Evolutionary conservation across 2,888 invertebrate species (phyloP).

Genomic region (Pterostichus madidus): DNA sequence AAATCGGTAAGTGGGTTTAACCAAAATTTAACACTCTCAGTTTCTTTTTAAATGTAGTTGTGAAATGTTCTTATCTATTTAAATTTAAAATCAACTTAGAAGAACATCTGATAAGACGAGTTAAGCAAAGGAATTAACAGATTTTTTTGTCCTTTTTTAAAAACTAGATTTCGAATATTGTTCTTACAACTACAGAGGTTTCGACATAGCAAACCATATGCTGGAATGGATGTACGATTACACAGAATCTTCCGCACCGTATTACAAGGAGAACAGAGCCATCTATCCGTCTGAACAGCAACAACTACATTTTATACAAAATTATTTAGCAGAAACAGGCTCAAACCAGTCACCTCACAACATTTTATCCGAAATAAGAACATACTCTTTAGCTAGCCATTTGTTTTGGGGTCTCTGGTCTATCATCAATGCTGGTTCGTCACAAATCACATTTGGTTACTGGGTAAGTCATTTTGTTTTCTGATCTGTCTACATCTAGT

Average conservation of each 20-base stretch:
- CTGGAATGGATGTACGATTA: slow-evolving; percentile 96
- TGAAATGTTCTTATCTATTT: no score
- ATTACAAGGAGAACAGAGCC: slow-evolving; percentile 84
- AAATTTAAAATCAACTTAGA: no score
- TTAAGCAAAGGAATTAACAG: no score
- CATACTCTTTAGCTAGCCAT: slow-evolving; percentile 93
- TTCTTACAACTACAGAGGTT: slow-evolving; percentile 95
- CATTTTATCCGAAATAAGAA: slow-evolving; percentile 84
- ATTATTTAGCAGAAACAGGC: slow-evolving; percentile 79
- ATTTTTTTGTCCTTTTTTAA: slow-evolving; percentile 65
- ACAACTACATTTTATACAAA: slow-evolving; percentile 81
- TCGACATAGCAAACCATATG: slow-evolving; percentile 97
- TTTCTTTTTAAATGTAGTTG: no score
- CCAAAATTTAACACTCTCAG: no score
- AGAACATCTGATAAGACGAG: no score
- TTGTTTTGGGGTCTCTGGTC: slow-evolving; percentile 97
- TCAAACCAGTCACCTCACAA: slow-evolving; percentile 73
- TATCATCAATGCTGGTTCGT: slow-evolving; percentile 91
- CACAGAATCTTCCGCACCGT: slow-evolving; percentile 87
- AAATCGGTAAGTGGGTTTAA: no score
- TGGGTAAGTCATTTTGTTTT: slow-evolving; percentile 83
- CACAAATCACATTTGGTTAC: slow-evolving; percentile 95
- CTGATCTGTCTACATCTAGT: background rate
- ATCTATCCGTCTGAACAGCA: slow-evolving; percentile 89
- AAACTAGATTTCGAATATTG: slow-evolving; percentile 94